Evolutionary conservation across 2,797 vertebrate genomes (phyloP).

Genomic region (Gobio occitaniae): DNA sequence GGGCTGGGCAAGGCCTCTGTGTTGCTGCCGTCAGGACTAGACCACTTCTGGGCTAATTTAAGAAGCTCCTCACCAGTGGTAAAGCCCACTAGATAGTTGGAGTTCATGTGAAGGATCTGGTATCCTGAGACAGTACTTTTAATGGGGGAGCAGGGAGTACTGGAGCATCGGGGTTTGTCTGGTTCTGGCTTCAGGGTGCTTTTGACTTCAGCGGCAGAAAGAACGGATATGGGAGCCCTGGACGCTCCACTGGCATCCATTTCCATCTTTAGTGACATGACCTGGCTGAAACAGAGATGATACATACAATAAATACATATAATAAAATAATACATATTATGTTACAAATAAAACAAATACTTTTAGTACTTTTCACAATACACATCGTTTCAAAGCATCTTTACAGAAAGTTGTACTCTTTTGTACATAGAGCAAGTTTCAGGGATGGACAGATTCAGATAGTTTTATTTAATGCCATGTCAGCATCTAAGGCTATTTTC

Average conservation of each 20-base stretch:
- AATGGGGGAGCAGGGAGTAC: constrained; percentile 93
- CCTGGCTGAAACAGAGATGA: constrained; percentile 60
- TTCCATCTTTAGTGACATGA: constrained; percentile 87
- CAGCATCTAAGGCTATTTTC: too few relatives aligned
- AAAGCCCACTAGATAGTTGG: constrained; percentile 95
- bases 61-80: constrained; percentile 94
- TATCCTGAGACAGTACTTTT: constrained; percentile 89
- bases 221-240: constrained; percentile 80
- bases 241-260: constrained; percentile 88
- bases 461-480: too few relatives aligned
- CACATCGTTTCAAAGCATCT: background rate
- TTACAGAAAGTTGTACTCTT: background rate
- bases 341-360: background rate
- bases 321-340: too few relatives aligned
- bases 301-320: background rate
- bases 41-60: constrained; percentile 89
- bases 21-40: constrained; percentile 79
- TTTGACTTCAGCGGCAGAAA: constrained; percentile 84
- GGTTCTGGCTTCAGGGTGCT: constrained; percentile 80
- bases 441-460: too few relatives aligned
- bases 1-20: constrained; percentile 75
- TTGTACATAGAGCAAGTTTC: background rate
- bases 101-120: constrained; percentile 98
- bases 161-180: constrained; percentile 92
- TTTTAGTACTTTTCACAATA: background rate